Evolutionary conservation across 2,113 vertebrate species (phyloP).

Genomic region (Pachycephala philippinensis): DNA sequence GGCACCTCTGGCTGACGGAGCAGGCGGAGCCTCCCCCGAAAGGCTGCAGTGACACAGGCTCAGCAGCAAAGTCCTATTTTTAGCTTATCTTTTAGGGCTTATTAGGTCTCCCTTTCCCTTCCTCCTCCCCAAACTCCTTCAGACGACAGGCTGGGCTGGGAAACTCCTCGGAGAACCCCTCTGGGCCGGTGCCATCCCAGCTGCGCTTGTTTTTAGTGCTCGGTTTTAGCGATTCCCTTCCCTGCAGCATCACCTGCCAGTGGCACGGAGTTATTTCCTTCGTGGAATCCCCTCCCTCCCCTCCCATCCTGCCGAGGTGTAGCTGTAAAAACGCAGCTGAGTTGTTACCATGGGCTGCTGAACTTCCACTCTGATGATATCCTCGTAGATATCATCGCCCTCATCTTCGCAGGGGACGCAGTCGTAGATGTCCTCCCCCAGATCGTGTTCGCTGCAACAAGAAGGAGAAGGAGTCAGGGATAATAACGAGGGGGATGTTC

Average conservation of each 20-base stretch:
- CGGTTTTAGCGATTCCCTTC: accelerated
- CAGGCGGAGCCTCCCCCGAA: neutral
- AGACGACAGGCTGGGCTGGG: neutral
- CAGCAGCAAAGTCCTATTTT: neutral
- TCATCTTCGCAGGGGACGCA: slow-evolving; percentile 96
- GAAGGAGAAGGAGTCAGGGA: neutral
- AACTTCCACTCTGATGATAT: slow-evolving; percentile 98
- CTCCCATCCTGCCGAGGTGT: neutral
- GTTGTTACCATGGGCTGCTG: slow-evolving; percentile 93
- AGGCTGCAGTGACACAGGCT: neutral
- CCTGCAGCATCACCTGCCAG: neutral
- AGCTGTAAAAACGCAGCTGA: neutral
- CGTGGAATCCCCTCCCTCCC: neutral
- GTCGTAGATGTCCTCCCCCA: slow-evolving; percentile 98
- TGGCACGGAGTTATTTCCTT: neutral
- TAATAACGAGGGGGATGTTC: neutral
- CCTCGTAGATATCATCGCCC: slow-evolving; percentile 96
- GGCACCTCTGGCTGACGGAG: neutral
- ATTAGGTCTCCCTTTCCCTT: neutral
- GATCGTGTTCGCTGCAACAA: slow-evolving; percentile 86
- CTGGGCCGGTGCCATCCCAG: neutral
- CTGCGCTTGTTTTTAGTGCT: neutral
- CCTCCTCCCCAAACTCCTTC: neutral
- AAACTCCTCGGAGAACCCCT: neutral
- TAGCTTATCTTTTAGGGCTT: neutral